Evolutionary conservation across 2,113 vertebrate species (phyloP).

Genomic region (Caranx melampygus): DNA sequence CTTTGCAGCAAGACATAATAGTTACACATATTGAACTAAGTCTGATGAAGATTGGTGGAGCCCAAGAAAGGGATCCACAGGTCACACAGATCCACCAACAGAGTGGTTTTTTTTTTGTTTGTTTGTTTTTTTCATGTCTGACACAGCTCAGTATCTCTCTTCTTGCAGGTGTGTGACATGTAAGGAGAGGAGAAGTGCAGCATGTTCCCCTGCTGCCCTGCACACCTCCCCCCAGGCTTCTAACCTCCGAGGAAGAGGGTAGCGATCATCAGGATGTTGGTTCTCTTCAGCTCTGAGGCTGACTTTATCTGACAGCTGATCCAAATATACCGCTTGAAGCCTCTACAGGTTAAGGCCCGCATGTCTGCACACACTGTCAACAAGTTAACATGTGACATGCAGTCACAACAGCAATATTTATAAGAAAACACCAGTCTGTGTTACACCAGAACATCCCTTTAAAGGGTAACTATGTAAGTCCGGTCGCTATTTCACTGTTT

Average conservation of each 20-base stretch:
- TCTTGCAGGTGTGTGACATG: background rate
- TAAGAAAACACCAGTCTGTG: background rate
- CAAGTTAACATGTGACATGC: background rate
- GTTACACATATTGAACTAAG: background rate
- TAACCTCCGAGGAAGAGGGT: background rate
- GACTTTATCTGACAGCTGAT: conserved; percentile 13
- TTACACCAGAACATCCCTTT: too few species aligned
- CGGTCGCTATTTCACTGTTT: too few species aligned
- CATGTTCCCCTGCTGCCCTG: conserved; percentile 18
- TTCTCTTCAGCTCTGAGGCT: background rate
- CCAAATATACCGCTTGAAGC: background rate
- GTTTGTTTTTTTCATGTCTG: background rate
- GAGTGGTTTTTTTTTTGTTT: background rate
- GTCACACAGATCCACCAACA: background rate
- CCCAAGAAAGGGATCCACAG: background rate
- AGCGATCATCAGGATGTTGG: background rate
- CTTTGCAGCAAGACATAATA: background rate
- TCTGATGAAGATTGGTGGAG: background rate
- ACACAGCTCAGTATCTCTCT: conserved; percentile 6
- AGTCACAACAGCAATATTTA: background rate
- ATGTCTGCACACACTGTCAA: background rate
- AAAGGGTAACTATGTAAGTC: too few species aligned
- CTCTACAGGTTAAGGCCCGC: background rate
- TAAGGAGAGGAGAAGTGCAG: conserved; percentile 13
- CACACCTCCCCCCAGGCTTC: background rate